These are phyloP conservation scores for Macrophya annulata DNA, from an alignment of 2,888 invertebrate species.

Conservation along the genomic window DNA sequence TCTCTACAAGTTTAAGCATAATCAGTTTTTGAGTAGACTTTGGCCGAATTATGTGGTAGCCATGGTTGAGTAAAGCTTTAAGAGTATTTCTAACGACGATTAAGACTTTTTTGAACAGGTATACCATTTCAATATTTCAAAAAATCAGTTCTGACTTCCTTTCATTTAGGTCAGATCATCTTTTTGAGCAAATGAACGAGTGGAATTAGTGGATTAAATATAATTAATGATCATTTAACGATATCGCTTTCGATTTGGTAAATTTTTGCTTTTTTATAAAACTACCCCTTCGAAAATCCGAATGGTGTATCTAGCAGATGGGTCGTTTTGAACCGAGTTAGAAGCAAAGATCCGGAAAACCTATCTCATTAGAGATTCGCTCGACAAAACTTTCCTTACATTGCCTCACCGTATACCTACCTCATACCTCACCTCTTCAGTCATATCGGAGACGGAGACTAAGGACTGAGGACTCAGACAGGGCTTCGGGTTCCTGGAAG, in stretches of 20 bases:
- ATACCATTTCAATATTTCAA: not conserved
- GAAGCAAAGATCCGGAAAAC: not conserved
- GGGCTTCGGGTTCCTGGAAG: slow-evolving; percentile 7
- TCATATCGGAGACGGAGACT: slow-evolving; percentile 15
- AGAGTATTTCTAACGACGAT: not conserved
- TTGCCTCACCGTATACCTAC: too few relatives aligned
- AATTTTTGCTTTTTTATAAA: too few relatives aligned
- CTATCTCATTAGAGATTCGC: slow-evolving; percentile 29
- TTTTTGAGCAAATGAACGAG: too few relatives aligned
- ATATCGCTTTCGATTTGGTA: too few relatives aligned
- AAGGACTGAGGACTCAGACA: not conserved
- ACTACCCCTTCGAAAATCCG: too few relatives aligned
- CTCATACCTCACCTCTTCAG: not conserved
- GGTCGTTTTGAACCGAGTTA: not conserved
- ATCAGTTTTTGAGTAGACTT: not conserved
- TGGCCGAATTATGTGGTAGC: not conserved
- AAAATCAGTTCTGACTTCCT: not conserved
- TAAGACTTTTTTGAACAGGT: not conserved
- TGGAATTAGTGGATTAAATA: too few relatives aligned
- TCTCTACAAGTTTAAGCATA: not conserved
- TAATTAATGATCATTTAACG: too few relatives aligned
- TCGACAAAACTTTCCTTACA: not conserved
- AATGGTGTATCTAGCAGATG: too few relatives aligned
- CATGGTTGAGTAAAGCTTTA: not conserved
- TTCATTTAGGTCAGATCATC: too few relatives aligned